A percentile compares a stretch with the other conserved stretches of the same genome.
Conservation (phyloP, 2,797 vertebrate genomes). For the Cynopterus sphinx region DNA sequence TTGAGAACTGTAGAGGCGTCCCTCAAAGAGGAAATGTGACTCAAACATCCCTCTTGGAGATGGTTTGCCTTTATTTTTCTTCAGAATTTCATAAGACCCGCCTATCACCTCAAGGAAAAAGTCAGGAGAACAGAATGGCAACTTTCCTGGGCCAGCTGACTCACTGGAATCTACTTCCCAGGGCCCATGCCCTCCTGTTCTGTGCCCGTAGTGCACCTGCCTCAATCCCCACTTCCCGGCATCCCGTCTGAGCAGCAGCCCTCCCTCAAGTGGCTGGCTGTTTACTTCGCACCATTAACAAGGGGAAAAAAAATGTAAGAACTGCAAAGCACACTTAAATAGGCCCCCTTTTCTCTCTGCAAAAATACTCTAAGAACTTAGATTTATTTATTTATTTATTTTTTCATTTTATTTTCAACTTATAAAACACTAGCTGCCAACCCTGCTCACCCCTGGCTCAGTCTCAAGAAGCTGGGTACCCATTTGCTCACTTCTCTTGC, state of each 20-base stretch:
- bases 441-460: background rate
- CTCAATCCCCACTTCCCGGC: background rate
- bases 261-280: conserved; percentile 63
- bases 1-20: background rate
- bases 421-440: conserved; percentile 71
- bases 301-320: background rate
- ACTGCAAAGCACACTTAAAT: conserved; percentile 84
- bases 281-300: background rate
- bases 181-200: background rate
- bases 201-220: background rate
- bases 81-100: background rate
- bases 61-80: background rate
- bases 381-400: background rate
- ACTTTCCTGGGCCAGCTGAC: background rate
- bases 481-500: conserved; percentile 27
- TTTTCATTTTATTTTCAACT: conserved; percentile 63
- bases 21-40: background rate
- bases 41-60: background rate
- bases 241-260: background rate
- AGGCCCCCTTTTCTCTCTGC: conserved; percentile 80
- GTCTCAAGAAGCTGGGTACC: background rate
- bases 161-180: background rate
- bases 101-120: background rate
- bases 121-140: background rate
- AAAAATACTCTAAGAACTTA: conserved; percentile 87